Evolutionary conservation across 2,888 invertebrate species (phyloP), one percentile per base, ranked within the genome.

Genomic region (Enchytraeus crypticus): DNA sequence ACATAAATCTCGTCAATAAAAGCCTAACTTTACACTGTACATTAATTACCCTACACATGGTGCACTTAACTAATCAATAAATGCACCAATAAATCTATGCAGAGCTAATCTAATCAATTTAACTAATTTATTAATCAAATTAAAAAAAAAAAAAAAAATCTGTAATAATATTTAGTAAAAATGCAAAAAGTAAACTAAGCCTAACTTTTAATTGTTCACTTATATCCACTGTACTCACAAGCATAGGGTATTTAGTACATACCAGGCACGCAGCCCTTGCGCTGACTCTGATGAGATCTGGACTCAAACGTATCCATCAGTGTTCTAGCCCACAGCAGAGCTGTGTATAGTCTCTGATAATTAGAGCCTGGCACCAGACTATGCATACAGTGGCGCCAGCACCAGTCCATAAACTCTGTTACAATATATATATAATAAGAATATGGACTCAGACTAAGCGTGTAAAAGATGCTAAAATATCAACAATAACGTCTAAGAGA

Each of bases 281-380:
- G 57, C 34, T 60, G 59, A 11, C 47, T 43, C 18, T 59, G 51
- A 14, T 55, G 47, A 11, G 62, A 61, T 27, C 57, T 49, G 21
- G 57, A 62, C 23, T 55, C 51, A 29, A 68, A 59, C 5, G 60
- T 53, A 43, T 65, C 62, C 47, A 66, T 70, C 2, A 73, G 33
- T 4, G 69, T 65, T 51, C 64, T 62, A 11, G 74, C 63, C 23
- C 75, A 66, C 32, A 74, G 73, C 57, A 77, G 64, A 59, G 71
- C 67, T 27, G 73, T 72, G 61, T 74, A 72, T 23, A 60, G 82
- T 82, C 88, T 82, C 77, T 89, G 89, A 76, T 88, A 89, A 73
- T 85, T 84, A 21, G 83, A 83, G 68, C 83, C 80, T 4, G 80
- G 78, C 66, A 78, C 76, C 18, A 85, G 72, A 65, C 82, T 83